These are phyloP conservation scores for Charadrius vociferus DNA, from an alignment of 2,113 vertebrate species.

Conservation along the genomic window DNA sequence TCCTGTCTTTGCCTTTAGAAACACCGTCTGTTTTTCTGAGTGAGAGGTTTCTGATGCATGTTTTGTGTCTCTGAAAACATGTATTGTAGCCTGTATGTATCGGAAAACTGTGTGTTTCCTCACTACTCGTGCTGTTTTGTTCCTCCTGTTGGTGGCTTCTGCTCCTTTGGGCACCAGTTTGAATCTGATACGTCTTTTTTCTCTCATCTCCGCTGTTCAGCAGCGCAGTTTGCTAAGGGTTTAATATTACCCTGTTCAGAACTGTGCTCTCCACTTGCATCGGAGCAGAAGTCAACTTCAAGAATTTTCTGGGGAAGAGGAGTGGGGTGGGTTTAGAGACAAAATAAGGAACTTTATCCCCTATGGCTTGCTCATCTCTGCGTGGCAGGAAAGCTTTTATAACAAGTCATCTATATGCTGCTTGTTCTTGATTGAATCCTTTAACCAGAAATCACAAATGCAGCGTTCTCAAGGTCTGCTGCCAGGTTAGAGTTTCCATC, in stretches of 20 bases:
- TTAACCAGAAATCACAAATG: background rate
- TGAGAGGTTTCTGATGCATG: background rate
- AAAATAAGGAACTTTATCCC: background rate
- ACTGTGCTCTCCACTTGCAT: background rate
- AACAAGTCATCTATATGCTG: background rate
- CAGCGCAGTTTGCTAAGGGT: background rate
- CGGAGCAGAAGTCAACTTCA: background rate
- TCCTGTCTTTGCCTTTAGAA: background rate
- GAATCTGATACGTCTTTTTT: background rate
- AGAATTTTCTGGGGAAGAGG: too few species aligned
- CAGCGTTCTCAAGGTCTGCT: background rate
- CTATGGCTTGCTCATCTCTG: background rate
- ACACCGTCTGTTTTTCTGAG: background rate
- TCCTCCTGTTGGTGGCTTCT: background rate
- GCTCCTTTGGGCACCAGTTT: background rate
- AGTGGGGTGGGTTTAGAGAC: background rate
- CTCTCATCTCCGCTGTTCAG: background rate
- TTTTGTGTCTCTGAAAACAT: background rate
- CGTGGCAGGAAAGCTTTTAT: background rate
- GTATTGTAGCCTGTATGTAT: accelerated
- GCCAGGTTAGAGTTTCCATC: background rate
- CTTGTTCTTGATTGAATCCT: background rate
- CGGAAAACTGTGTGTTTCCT: background rate
- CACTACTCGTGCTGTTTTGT: background rate
- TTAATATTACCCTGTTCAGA: background rate